Percentiles rank a stretch among this genome's conserved stretches.
phyloP scores from a whole-genome alignment of 1,140 invertebrate species.

The Meteorus sp. region DNA sequence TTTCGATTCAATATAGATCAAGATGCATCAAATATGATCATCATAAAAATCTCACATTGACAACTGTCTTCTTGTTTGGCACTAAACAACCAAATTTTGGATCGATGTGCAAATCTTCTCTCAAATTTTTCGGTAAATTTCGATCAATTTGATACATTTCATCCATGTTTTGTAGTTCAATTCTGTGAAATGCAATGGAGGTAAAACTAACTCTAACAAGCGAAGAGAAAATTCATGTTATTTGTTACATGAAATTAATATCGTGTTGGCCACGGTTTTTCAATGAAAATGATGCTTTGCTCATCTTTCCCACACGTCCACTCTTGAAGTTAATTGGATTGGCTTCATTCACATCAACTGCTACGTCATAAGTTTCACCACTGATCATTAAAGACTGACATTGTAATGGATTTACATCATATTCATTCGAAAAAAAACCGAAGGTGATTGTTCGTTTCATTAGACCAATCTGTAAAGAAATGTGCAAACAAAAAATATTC shows the following conservation, averaged over 20 bases:
- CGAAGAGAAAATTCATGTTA: neutral
- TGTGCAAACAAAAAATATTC: neutral
- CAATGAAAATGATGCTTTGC: slow-evolving; percentile 31
- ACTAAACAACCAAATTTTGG: slow-evolving; percentile 32
- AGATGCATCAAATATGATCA: too few relatives aligned
- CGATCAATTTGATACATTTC: slow-evolving; percentile 26
- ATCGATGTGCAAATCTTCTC: slow-evolving; percentile 30
- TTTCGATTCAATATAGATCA: neutral
- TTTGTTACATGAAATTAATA: slow-evolving; percentile 41
- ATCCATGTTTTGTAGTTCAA: slow-evolving; percentile 27
- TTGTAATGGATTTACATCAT: slow-evolving; percentile 33
- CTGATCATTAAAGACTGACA: slow-evolving; percentile 33
- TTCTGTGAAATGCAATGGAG: slow-evolving; percentile 16
- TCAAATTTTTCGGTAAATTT: slow-evolving; percentile 23
- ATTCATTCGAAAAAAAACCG: slow-evolving; percentile 35
- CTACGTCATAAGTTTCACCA: slow-evolving; percentile 45
- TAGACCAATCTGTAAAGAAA: slow-evolving; percentile 27
- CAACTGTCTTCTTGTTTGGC: slow-evolving; percentile 26
- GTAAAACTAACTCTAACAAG: neutral
- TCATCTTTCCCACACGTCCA: slow-evolving; percentile 29
- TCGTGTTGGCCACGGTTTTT: slow-evolving; percentile 43
- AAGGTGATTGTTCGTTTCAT: slow-evolving; percentile 28
- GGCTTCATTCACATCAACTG: slow-evolving; percentile 36
- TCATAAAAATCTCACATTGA: slow-evolving; percentile 33
- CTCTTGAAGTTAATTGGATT: slow-evolving; percentile 43